Conservation (phyloP, 2,888 invertebrate genomes). For the Dorcus parallelipipedus region DNA sequence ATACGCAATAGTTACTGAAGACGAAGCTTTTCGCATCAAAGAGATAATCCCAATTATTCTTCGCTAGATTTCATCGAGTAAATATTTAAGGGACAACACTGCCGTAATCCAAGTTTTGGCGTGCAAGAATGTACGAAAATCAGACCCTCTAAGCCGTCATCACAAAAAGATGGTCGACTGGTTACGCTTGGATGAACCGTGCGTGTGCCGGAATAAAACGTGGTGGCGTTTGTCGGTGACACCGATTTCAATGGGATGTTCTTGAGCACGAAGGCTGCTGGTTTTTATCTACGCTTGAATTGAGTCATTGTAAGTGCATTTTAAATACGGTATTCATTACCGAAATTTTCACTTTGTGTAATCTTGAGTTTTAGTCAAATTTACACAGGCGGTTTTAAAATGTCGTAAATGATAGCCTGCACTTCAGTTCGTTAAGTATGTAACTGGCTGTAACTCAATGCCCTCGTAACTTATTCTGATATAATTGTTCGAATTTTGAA, state of each 20-base stretch:
- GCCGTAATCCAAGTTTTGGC: too few species aligned
- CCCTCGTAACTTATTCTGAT: too few species aligned
- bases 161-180: neutral
- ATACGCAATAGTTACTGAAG: too few species aligned
- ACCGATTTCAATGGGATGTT: slow-evolving; percentile 5
- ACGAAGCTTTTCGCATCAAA: too few species aligned
- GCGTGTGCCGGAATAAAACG: slow-evolving; percentile 2
- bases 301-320: neutral
- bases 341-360: slow-evolving; percentile 10
- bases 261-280: neutral
- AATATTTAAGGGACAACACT: too few species aligned
- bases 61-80: too few species aligned
- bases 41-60: too few species aligned
- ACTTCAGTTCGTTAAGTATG: slow-evolving; percentile 6
- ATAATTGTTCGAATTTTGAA: too few species aligned
- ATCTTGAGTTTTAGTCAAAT: slow-evolving; percentile 15
- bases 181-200: neutral
- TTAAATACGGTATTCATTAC: slow-evolving; percentile 12
- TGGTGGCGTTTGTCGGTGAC: slow-evolving; percentile 2
- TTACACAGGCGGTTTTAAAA: slow-evolving; percentile 13
- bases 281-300: neutral
- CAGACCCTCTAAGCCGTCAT: neutral
- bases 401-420: slow-evolving; percentile 6
- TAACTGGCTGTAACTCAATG: slow-evolving; percentile 4
- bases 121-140: too few species aligned